Base-by-base conservation (phyloP, 53 echinoderm and acorn worm genomes). In the Temnopleurus reevesii region DNA sequence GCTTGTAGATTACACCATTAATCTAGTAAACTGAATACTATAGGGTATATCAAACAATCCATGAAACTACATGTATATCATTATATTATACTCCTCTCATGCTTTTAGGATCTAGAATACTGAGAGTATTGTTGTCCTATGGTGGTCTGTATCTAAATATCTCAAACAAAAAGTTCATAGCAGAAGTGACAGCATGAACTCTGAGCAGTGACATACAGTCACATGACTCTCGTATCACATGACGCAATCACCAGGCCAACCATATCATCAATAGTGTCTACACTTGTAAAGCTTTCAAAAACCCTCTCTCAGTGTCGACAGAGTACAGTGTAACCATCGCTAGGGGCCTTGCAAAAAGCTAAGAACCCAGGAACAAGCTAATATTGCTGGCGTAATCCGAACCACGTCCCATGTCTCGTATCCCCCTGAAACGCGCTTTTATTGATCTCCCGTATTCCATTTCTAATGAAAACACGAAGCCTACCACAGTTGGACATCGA, bases 361-460 rank as follows among this genome's bases (percentile, higher is more conserved):
- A 17, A 71, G 49, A 46, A 15, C 79, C 27, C n/a, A 34, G 51
- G 55, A 55, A 49, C 47, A 46, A 55, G 83, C 83, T 83, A 83
- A 83, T 83, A 83, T 83, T 56, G 83, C 57, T 12, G 31, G 26
- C 45, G 85, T 59, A 59, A 85, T 60, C 85, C 60, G 41, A 44
- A 59, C 49, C 60, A 41, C 36, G 60, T 55, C 83, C 85, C 85
- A 85, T 45, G 49, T 85, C 85, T 60, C 54, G 17, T 55, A 83
- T 55, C 60, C 85, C 85, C 46, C 85, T 28, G 44, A 85, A 85
- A 60, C 85, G 44, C 85, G 36, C 85, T 59, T 59, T 60, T 85
- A 85, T 85, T 85, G 85, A 85, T 85, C 60, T 35, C 45, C 35
- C n/a, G 85, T 85, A 60, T 85, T 85, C 60, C 60, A 85, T 85